phyloP scores from a whole-genome alignment of 2,113 vertebrate species.

The Cairina moschata region DNA sequence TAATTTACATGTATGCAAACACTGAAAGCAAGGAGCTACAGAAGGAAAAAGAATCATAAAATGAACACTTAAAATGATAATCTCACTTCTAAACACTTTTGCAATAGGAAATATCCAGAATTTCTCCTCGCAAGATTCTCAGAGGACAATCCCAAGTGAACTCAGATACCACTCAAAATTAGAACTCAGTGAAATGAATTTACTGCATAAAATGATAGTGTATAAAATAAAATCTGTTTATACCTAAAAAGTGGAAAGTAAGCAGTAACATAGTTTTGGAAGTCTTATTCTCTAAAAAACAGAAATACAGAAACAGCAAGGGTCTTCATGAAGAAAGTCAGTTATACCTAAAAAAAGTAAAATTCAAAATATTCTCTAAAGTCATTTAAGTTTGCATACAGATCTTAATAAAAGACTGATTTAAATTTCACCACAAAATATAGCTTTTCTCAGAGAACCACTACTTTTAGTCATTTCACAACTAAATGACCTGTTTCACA shows the following conservation, averaged over 20 bases:
- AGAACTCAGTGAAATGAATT: not conserved
- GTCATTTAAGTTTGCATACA: not conserved
- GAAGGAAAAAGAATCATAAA: not conserved
- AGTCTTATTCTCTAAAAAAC: not conserved
- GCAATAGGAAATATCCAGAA: not conserved
- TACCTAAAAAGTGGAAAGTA: not conserved
- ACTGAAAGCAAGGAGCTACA: not conserved
- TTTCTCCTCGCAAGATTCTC: not conserved
- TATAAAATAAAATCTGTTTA: not conserved
- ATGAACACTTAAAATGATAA: not conserved
- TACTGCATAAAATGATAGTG: not conserved
- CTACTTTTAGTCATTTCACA: not conserved
- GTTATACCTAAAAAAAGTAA: not conserved
- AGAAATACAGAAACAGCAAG: not conserved
- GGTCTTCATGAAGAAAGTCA: not conserved
- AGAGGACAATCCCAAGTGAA: not conserved
- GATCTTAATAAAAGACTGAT: not conserved
- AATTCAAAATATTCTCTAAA: not conserved
- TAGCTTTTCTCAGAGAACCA: not conserved
- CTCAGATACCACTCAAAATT: not conserved
- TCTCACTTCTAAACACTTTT: not conserved
- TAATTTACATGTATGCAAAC: not conserved
- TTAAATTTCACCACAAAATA: not conserved
- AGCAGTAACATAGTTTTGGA: not conserved
- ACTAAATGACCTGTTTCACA: not conserved